Evolutionary conservation across 2,113 vertebrate genomes (phyloP).

Genomic region (Zosterops lateralis): DNA sequence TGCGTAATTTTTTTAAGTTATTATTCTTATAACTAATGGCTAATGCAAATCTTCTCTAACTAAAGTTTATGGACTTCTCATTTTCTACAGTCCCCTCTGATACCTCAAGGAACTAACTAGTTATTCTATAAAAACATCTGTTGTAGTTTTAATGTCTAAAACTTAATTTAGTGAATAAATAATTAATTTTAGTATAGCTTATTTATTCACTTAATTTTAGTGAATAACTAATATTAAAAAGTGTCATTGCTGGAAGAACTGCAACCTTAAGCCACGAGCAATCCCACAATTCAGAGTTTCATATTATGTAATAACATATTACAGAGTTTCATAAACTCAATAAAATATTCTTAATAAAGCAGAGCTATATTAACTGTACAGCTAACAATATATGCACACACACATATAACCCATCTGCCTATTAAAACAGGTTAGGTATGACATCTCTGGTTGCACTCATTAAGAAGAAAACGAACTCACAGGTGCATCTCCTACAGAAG

Average conservation of each 20-base stretch:
- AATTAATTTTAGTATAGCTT: too few species aligned
- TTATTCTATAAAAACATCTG: not conserved
- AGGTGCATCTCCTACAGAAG: constrained; percentile 31
- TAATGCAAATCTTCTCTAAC: not conserved
- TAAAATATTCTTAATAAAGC: not conserved
- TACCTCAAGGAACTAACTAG: not conserved
- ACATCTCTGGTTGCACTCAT: not conserved
- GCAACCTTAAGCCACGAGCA: rapidly evolving
- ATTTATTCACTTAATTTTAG: too few species aligned
- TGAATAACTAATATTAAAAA: not conserved
- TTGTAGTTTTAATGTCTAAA: not conserved
- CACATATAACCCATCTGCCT: not conserved
- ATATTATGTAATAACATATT: too few species aligned
- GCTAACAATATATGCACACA: not conserved
- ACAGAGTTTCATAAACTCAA: not conserved
- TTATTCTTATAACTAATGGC: not conserved
- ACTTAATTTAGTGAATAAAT: too few species aligned
- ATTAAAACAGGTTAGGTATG: not conserved
- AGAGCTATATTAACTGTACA: not conserved
- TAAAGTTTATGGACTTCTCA: not conserved
- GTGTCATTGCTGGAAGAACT: not conserved
- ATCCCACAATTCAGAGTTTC: not conserved
- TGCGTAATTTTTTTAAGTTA: not conserved
- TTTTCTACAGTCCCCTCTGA: not conserved
- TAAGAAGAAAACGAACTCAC: constrained; percentile 70